These are phyloP conservation scores for Salvelinus namaycush DNA, from an alignment of 2,113 vertebrate species.

Conservation along the genomic window DNA sequence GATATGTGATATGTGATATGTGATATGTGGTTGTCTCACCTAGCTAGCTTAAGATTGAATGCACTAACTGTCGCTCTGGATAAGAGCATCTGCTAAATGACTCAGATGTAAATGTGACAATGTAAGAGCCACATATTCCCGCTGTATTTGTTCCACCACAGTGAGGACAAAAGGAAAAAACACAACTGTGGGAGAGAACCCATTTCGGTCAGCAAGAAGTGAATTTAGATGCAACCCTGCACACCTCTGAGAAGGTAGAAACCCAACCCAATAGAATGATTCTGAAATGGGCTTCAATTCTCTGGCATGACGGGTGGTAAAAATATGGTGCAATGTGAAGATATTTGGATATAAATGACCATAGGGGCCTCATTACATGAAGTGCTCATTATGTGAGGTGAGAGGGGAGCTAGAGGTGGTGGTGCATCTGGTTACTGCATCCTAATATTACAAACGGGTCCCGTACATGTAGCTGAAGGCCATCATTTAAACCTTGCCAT, in stretches of 20 bases:
- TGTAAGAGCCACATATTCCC: no score
- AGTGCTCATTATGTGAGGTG: constrained; percentile 41
- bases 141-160: no score
- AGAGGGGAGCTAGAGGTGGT: background rate
- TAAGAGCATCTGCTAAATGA: no score
- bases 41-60: no score
- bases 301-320: constrained; percentile 51
- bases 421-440: background rate
- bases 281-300: constrained; percentile 62
- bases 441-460: background rate
- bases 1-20: no score
- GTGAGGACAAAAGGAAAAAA: no score
- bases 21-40: no score
- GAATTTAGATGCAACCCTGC: background rate
- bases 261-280: constrained; percentile 43
- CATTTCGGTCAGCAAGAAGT: constrained; percentile 26
- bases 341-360: constrained; percentile 56
- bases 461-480: no score
- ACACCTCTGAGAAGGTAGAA: constrained; percentile 13
- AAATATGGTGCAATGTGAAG: constrained; percentile 48
- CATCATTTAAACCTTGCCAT: background rate
- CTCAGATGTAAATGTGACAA: no score
- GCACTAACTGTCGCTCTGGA: no score
- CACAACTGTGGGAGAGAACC: background rate
- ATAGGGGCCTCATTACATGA: constrained; percentile 18